Evolutionary conservation across 2,888 invertebrate species (phyloP), one percentile per base, ranked within the genome.

Genomic region (Chironomus tentans): DNA sequence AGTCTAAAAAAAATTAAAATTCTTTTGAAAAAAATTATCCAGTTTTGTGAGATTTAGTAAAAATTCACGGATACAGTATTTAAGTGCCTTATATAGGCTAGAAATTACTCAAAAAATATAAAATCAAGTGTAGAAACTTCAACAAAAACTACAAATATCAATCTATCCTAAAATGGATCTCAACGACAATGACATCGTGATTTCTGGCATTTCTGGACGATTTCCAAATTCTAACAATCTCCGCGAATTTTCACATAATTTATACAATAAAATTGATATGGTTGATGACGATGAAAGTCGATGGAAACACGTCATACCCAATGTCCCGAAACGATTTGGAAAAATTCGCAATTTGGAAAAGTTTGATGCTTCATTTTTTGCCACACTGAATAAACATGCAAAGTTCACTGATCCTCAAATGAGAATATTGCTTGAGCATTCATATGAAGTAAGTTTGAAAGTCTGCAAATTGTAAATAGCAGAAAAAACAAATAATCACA

Each of bases 161-260:
- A 28, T 5, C 1, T 6, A 2, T 5, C 13, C 3, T 2, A 18
- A 56, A 18, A 56, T 56, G 56, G 7, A 18, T 56, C 5, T 18
- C 0, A 18, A 18, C 18, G 56, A 56, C 3, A 18, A 56, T 56
- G 56, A 56, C 18, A 56, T 68, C 10, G 88, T 88, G 10, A 87
- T 89, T 70, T 84, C 85, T 74, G 89, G 89, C 47, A 87, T 89
- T 80, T 82, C 88, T 0, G 88, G 88, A 21, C 82, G 88, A 77
- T 89, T 90, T 79, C 91, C 92, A 1, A 88, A 87, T 79, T 89
- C 89, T 0, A 85, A 87, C 70, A 90, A 87, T 81, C 84, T 90
- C 61, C 81, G 84, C 47, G 88, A 90, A 81, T 90, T 91, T 77
- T 83, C 82, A 78, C 84, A 89, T 68, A 87, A 90, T 81, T 84